Conservation (phyloP, 1,140 invertebrate genomes). For the Megalonaias nervosa region DNA sequence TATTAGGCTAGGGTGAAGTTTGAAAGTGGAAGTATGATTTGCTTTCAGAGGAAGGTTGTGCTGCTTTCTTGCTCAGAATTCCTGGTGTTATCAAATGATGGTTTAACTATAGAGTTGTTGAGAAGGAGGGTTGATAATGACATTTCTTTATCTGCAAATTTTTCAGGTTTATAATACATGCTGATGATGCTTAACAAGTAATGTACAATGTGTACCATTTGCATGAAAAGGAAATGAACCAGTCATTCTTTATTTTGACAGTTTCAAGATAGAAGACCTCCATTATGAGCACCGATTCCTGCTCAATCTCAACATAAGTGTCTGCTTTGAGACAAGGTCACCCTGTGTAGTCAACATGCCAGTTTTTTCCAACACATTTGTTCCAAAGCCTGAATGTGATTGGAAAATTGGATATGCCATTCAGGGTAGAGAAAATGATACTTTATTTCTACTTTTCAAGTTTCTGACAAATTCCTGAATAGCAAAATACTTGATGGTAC, state of each 20-base stretch:
- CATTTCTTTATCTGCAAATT: too few relatives aligned
- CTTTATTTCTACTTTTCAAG: background rate
- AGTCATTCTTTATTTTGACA: background rate
- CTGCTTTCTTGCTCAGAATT: too few relatives aligned
- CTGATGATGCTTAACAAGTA: too few relatives aligned
- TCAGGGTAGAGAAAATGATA: background rate
- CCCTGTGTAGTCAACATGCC: constrained; percentile 8
- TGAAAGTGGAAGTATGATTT: too few relatives aligned
- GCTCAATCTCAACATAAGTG: constrained; percentile 21
- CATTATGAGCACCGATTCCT: constrained; percentile 22
- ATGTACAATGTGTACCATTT: too few relatives aligned
- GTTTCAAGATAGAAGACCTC: constrained; percentile 14
- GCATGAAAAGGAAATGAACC: too few relatives aligned
- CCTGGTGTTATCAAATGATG: too few relatives aligned
- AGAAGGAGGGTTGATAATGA: too few relatives aligned
- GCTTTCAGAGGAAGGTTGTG: too few relatives aligned
- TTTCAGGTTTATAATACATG: too few relatives aligned
- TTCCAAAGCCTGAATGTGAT: constrained; percentile 29
- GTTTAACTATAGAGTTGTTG: too few relatives aligned
- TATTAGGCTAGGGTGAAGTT: too few relatives aligned
- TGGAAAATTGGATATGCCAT: constrained; percentile 6
- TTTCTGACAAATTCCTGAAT: background rate
- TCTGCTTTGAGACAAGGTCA: constrained; percentile 15
- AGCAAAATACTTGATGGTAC: background rate
- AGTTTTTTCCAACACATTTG: constrained; percentile 9